A percentile compares a stretch with the other conserved stretches of the same genome.
phyloP scores from a whole-genome alignment of 2,797 vertebrate species.

The Apogon hyalosoma region DNA sequence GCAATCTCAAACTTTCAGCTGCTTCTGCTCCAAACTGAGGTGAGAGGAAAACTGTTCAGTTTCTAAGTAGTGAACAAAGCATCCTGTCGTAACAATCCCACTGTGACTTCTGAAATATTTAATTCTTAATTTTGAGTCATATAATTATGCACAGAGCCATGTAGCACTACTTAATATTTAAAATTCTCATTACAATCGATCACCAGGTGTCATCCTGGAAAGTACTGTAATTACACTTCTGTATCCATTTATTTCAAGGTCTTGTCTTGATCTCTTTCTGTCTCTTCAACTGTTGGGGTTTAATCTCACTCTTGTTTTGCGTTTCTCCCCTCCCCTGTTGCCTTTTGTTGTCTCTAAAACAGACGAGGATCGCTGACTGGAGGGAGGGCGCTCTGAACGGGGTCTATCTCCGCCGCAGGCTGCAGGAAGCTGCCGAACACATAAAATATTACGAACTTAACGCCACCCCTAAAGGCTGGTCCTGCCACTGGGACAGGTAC shows the following conservation, averaged over 20 bases:
- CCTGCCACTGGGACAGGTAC: constrained; percentile 99
- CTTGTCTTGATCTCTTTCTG: constrained; percentile 6
- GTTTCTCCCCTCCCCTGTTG: neutral
- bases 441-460: constrained; percentile 99
- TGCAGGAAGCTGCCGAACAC: constrained; percentile 98
- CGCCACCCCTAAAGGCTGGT: constrained; percentile 99
- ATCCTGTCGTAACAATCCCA: constrained; percentile 20
- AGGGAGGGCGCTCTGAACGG: constrained; percentile 98
- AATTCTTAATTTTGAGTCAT: constrained; percentile 53
- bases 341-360: neutral
- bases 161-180: constrained; percentile 70
- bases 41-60: constrained; percentile 71
- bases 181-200: constrained; percentile 70
- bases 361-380: constrained; percentile 99
- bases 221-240: constrained; percentile 47
- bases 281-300: constrained; percentile 2
- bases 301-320: constrained; percentile 5
- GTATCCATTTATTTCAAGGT: constrained; percentile 22
- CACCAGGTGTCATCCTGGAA: constrained; percentile 46
- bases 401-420: constrained; percentile 97
- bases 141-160: constrained; percentile 48
- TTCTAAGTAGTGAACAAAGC: constrained; percentile 8
- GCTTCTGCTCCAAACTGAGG: constrained; percentile 98
- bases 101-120: constrained; percentile 68
- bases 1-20: constrained; percentile 98